Base-by-base conservation (phyloP, 2,797 vertebrate species). In the Channa striata region DNA sequence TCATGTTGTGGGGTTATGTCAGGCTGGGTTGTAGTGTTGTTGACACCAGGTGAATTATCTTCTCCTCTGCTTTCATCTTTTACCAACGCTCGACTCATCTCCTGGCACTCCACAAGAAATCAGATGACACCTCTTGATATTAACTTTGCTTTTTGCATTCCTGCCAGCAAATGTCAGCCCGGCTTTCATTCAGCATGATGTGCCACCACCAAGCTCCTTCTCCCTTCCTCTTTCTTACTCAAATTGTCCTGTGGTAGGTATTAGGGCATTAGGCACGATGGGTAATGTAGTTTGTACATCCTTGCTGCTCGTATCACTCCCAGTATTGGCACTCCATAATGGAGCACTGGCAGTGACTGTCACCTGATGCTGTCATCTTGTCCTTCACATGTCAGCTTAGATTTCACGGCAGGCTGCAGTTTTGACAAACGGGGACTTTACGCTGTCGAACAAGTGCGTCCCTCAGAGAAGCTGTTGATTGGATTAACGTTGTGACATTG, bases 361-460 rank as follows among this genome's bases (percentile, higher is more conserved):
- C 83, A 87, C 83, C 87, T 77, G 78, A 74, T 10, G 25, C 74
- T 78, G 82, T 90, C 87, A 82, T 67, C 78, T 73, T 83, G 81
- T 86, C 81, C 81, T 86, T 92, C 72, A 83, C 49, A 53, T 14
- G 64, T 81, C 77, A 44, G 77, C 75, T 89, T 68, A 34, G 33
- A 89, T 91, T 88, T 88, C 81, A 85, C 34, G 30, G 65, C 57
- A 64, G 44, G 49, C 75, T 21, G 5, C 58, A 33, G 48, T 81
- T 86, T 86, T 89, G 78, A 84, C 85, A 75, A 88, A 84, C 57
- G 11, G 62, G 70, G 80, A 82, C 77, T 82, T 86, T 68, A 69
- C 48, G 25, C 69, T 73, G 81, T 83, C 17, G 52, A 80, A 77
- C 79, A 72, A 78, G 83, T 68, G 53, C n/a, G 65, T 74, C 59